Conservation (phyloP, 2,113 vertebrate genomes). For the Blennius ocellaris region DNA sequence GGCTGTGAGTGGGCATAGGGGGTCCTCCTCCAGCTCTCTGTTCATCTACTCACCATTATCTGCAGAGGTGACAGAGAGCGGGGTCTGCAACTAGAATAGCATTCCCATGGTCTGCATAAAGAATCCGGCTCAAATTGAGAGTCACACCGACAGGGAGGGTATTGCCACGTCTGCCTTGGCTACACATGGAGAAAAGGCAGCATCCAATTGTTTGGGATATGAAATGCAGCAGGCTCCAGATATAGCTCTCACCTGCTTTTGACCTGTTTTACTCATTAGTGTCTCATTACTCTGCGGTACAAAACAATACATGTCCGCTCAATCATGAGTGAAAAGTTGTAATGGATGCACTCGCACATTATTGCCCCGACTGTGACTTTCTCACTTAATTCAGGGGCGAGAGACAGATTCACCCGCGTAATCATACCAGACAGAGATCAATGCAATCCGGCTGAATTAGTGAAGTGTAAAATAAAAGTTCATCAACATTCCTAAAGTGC, state of each 20-base stretch:
- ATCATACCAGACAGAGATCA: conserved; percentile 76
- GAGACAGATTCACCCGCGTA: conserved; percentile 64
- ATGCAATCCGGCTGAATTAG: conserved; percentile 75
- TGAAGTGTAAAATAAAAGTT: conserved; percentile 82
- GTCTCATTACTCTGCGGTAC: conserved; percentile 33
- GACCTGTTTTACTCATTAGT: conserved; percentile 15
- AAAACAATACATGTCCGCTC: conserved; percentile 27
- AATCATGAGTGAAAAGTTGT: conserved; percentile 8
- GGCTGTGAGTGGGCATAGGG: conserved; percentile 78
- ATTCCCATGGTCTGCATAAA: conserved; percentile 78
- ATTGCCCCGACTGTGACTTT: conserved; percentile 48
- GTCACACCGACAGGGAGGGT: conserved; percentile 61
- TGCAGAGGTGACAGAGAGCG: conserved; percentile 76
- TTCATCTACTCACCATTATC: conserved; percentile 78
- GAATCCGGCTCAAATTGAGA: conserved; percentile 76
- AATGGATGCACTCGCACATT: conserved; percentile 26
- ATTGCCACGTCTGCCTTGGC: conserved; percentile 52
- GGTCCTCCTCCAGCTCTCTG: conserved; percentile 72
- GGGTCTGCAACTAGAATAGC: conserved; percentile 77
- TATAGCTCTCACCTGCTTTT: conserved; percentile 28
- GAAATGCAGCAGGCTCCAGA: conserved; percentile 36
- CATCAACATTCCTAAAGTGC: conserved; percentile 79
- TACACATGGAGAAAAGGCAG: conserved; percentile 47
- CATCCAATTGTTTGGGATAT: conserved; percentile 61
- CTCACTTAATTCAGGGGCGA: conserved; percentile 64